These are phyloP conservation scores for Nipponacmea schrenckii DNA, from an alignment of 2,888 invertebrate genomes.

Conservation along the genomic window DNA sequence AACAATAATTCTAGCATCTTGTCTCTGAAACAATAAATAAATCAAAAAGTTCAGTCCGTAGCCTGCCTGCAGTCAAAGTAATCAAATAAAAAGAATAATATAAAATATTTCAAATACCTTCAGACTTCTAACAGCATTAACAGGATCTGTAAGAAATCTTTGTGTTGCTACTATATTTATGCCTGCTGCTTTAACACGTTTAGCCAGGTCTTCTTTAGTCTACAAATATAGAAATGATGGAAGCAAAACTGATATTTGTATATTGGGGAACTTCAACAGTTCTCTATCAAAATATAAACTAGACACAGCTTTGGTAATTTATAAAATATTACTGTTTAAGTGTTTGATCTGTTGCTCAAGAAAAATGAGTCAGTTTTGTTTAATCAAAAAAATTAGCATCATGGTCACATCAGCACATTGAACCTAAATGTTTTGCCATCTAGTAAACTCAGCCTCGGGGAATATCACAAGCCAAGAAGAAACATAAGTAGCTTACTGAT, in stretches of 20 bases:
- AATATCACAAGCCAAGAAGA: too few species aligned
- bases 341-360: too few species aligned
- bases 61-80: background rate
- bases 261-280: too few species aligned
- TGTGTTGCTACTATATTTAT: slow-evolving; percentile 97
- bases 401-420: too few species aligned
- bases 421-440: too few species aligned
- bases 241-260: too few species aligned
- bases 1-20: slow-evolving; percentile 97
- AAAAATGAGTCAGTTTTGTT: too few species aligned
- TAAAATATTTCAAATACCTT: slow-evolving; percentile 64
- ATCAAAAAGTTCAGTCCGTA: background rate
- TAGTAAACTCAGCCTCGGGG: too few species aligned
- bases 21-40: slow-evolving; percentile 73
- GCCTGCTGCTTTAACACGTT: slow-evolving; percentile 76
- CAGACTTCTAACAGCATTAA: slow-evolving; percentile 93
- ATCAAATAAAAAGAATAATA: background rate
- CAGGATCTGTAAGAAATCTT: slow-evolving; percentile 96
- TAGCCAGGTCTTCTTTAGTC: slow-evolving; percentile 97
- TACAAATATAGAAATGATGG: slow-evolving; percentile 68
- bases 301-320: too few species aligned
- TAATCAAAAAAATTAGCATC: too few species aligned
- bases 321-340: too few species aligned
- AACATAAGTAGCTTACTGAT: slow-evolving; percentile 50
- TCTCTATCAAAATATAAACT: too few species aligned